Evolutionary conservation across 2,797 vertebrate genomes (phyloP).

Genomic region (Arrhamphus sclerolepis): DNA sequence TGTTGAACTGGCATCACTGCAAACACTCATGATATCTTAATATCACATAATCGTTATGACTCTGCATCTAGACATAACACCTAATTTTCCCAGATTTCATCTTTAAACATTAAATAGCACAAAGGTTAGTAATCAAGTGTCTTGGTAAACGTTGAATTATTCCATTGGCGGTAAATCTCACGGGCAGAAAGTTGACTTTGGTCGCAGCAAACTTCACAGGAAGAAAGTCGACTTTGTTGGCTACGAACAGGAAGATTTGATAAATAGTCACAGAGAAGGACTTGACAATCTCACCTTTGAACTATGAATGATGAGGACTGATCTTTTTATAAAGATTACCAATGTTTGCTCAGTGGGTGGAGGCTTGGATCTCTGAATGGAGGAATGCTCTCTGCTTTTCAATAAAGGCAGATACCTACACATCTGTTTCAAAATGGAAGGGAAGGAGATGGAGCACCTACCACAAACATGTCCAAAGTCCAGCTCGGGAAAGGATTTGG

Average conservation of each 20-base stretch:
- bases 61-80: neutral
- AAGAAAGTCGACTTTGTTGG: neutral
- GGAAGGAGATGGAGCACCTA: neutral
- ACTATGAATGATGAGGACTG: constrained; percentile 69
- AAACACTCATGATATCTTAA: neutral
- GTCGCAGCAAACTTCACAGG: neutral
- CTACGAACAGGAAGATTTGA: constrained; percentile 33
- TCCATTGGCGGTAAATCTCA: neutral
- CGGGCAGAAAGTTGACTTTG: neutral
- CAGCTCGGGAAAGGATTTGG: neutral
- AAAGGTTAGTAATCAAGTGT: neutral
- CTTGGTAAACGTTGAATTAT: neutral
- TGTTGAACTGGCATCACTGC: neutral
- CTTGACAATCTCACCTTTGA: constrained; percentile 75
- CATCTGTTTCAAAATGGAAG: constrained; percentile 21
- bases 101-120: neutral
- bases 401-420: constrained; percentile 47
- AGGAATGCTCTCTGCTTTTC: constrained; percentile 44
- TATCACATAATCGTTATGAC: neutral
- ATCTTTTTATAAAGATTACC: constrained; percentile 71
- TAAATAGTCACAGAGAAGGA: constrained; percentile 33
- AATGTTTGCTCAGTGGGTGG: constrained; percentile 66
- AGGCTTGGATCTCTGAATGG: constrained; percentile 55
- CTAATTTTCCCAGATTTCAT: neutral
- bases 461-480: neutral